These are phyloP conservation scores for Poecile montanus DNA, from an alignment of 2,797 vertebrate genomes.

Conservation along the genomic window DNA sequence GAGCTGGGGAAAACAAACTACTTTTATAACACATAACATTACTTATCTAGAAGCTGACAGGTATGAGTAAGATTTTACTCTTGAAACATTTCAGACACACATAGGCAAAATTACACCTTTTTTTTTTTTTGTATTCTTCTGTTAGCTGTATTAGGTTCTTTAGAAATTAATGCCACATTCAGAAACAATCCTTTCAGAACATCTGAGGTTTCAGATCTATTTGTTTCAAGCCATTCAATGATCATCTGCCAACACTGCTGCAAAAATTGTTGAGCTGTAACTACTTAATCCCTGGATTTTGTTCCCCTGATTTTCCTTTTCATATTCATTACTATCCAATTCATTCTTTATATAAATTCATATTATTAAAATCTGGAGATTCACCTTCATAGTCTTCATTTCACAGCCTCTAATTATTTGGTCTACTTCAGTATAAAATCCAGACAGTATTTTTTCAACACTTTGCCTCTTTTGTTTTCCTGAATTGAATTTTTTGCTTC, in stretches of 20 bases:
- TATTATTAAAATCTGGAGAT: not conserved
- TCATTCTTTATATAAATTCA: not conserved
- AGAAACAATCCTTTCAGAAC: not conserved
- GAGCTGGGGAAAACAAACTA: not conserved
- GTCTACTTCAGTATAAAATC: not conserved
- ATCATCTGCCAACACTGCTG: not conserved
- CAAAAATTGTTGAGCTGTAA: not conserved
- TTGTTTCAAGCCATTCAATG: not conserved
- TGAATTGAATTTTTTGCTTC: not conserved
- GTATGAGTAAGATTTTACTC: not conserved
- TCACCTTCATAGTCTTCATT: not conserved
- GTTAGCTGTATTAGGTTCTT: not conserved
- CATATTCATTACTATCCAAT: not conserved
- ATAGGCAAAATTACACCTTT: not conserved
- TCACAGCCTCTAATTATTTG: not conserved
- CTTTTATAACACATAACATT: not conserved
- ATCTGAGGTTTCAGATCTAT: not conserved
- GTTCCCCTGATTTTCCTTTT: not conserved
- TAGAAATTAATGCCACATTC: not conserved
- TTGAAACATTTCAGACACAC: not conserved
- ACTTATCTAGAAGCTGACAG: not conserved
- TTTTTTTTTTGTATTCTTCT: not conserved
- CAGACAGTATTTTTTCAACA: not conserved
- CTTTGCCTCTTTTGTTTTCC: not conserved
- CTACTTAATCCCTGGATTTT: not conserved